These are phyloP conservation scores for Leucosticte australis DNA, from an alignment of 2,113 vertebrate genomes.

Conservation along the genomic window DNA sequence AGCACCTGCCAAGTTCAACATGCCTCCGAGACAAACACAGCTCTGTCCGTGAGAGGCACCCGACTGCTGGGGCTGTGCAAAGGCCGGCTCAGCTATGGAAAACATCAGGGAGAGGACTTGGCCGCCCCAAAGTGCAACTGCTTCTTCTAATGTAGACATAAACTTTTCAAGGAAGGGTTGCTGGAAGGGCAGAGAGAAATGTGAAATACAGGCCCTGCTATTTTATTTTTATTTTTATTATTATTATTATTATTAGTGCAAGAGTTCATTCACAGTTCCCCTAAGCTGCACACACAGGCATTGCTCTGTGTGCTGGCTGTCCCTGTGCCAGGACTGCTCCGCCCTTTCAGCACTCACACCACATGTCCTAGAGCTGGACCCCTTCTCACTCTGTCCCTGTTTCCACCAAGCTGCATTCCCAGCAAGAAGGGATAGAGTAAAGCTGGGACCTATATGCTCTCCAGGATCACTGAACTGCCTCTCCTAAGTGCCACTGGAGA, in stretches of 20 bases:
- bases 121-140: not conserved
- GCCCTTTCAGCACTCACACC: not conserved
- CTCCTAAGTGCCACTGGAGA: not conserved
- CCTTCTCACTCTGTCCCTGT: not conserved
- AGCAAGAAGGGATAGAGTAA: not conserved
- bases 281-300: not conserved
- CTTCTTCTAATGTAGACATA: constrained; percentile 11
- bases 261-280: constrained; percentile 17
- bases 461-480: not conserved
- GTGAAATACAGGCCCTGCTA: not conserved
- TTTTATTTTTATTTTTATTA: not conserved
- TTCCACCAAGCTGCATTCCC: not conserved
- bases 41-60: constrained; percentile 41
- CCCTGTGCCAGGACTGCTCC: not conserved
- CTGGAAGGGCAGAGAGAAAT: constrained; percentile 34
- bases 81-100: constrained; percentile 39
- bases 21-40: constrained; percentile 50
- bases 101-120: constrained; percentile 12
- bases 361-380: not conserved
- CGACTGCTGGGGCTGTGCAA: not conserved
- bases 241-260: not conserved
- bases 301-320: not conserved
- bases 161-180: constrained; percentile 32
- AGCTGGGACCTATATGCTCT: not conserved
- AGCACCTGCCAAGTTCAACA: constrained; percentile 73